These are phyloP conservation scores for Punctoribates punctum DNA, from an alignment of 2,888 invertebrate species.

Conservation along the genomic window DNA sequence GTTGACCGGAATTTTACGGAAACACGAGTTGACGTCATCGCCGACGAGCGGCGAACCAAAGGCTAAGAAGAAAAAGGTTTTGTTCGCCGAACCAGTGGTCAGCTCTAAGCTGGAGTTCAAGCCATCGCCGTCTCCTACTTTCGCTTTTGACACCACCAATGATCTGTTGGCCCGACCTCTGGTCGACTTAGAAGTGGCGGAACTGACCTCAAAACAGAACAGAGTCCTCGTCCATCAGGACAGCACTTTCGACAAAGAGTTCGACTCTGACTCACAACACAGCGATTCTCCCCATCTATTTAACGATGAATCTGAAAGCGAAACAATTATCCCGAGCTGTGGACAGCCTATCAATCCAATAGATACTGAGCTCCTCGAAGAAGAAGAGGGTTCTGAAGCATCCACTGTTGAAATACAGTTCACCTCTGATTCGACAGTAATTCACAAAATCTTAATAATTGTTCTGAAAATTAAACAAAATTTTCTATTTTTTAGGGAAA, in stretches of 20 bases:
- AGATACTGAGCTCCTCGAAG: too few species aligned
- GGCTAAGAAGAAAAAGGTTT: slow-evolving; percentile 29
- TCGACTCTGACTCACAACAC: slow-evolving; percentile 4
- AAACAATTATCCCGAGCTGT: neutral
- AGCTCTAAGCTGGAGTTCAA: slow-evolving; percentile 8
- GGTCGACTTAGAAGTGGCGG: neutral
- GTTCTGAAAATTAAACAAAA: too few species aligned
- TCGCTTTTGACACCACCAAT: neutral
- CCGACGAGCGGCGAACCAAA: slow-evolving; percentile 6
- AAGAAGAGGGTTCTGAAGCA: too few species aligned
- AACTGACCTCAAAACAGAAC: neutral
- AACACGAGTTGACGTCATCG: slow-evolving; percentile 15
- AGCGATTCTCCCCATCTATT: neutral
- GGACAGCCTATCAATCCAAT: neutral
- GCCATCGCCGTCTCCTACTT: neutral
- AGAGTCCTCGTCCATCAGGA: slow-evolving; percentile 2
- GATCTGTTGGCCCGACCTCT: neutral
- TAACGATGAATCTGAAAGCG: neutral
- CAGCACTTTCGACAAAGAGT: slow-evolving; percentile 25
- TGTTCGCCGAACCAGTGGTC: slow-evolving; percentile 38
- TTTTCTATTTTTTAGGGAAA: too few species aligned
- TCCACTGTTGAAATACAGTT: too few species aligned
- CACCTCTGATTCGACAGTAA: too few species aligned
- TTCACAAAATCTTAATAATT: too few species aligned
- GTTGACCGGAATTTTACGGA: slow-evolving; percentile 16